These are phyloP conservation scores for Ptyas mucosa DNA, from an alignment of 2,113 vertebrate genomes.

Conservation along the genomic window DNA sequence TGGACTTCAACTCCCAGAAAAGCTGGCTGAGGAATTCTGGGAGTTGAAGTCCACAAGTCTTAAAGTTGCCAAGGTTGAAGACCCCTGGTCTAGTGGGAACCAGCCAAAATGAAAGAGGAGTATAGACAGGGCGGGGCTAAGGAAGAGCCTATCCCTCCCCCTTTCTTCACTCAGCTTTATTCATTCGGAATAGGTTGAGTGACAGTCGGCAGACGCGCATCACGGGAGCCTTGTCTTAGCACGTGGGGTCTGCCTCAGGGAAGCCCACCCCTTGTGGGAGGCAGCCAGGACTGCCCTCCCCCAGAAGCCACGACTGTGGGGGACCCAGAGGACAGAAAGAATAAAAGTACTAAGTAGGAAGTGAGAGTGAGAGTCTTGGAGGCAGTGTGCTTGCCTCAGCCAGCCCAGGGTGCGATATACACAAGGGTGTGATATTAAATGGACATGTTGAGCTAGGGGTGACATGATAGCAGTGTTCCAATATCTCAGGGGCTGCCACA, in stretches of 20 bases:
- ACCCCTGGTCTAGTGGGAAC: background rate
- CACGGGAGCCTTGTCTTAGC: constrained; percentile 15
- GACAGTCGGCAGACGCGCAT: background rate
- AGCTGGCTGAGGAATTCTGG: no score
- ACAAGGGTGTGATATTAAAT: background rate
- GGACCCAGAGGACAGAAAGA: background rate
- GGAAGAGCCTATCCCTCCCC: no score
- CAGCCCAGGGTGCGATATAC: background rate
- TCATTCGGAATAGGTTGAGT: background rate
- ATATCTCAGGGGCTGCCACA: no score
- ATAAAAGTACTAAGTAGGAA: background rate
- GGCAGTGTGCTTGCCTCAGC: no score
- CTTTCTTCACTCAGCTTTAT: background rate
- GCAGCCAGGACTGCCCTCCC: background rate
- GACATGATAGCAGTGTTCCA: no score
- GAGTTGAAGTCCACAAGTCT: no score
- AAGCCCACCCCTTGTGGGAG: background rate
- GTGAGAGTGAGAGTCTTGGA: background rate
- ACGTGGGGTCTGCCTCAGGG: background rate
- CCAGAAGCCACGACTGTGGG: background rate
- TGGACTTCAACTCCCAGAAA: no score
- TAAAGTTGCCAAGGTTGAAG: no score
- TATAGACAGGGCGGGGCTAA: rapidly evolving
- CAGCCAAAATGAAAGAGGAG: background rate
- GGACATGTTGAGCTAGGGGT: background rate